Evolutionary conservation across 1,140 invertebrate species (phyloP), one percentile per base, ranked within the genome.

Genomic region (Camponotus floridanus): DNA sequence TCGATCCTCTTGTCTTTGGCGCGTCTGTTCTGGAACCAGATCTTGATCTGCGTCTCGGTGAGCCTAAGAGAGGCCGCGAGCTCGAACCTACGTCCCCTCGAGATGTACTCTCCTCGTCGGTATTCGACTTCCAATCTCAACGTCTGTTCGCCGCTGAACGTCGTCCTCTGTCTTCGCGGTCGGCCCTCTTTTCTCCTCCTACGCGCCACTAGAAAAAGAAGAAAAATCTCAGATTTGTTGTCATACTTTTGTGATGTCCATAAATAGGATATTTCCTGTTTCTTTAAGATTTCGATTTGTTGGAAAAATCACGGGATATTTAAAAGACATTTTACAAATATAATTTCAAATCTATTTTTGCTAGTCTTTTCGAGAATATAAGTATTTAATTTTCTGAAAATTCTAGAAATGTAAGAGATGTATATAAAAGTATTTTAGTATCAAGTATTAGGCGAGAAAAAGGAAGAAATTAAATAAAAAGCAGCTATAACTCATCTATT

Each of bases 1-100:
- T 99, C 98, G 83, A 99, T 98, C 68, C 98, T 96, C 95, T 99
- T 99, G 92, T 99, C 98, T 94, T 99, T 99, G 9, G 98, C 98
- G 87, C 98, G 95, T 67, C 98, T 96, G 94, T 99, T 99, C 94
- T 99, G 99, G 93, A 99, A 99, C 99, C 99, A 99, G 86, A 99
- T 99, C 95, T 99, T 99, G 71, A 99, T 98, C 95, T 98, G 98
- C 0, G 98, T 99, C 94, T 99, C 99, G 3, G 98, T 98, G 8
- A 99, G 95, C 65, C 96, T 95, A 33, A 99, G 94, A 0, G 97
- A 96, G 85, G 98, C 97, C 0, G 99, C 98, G 84, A 99, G 94
- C 95, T 99, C 98, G 93, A 97, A 98, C 91, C 98, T 95, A 89
- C 98, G 94, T 36, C 97, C 97, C 64, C 98, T 95, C 0, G 98